Base-by-base conservation (phyloP, 2,113 vertebrate species). In the Oreochromis spilurus region DNA sequence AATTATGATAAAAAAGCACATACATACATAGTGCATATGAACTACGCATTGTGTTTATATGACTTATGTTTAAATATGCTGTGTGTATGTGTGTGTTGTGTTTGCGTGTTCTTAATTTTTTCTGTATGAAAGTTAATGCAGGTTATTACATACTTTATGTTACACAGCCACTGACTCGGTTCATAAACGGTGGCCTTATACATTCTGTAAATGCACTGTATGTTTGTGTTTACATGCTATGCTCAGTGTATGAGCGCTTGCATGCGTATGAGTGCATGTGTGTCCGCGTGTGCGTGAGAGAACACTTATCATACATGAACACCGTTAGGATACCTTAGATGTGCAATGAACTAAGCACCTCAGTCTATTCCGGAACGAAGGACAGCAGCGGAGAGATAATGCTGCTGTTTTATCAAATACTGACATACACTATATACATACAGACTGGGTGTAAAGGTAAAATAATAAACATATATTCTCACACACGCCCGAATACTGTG, bases 351-450 rank as follows among this genome's bases (percentile, higher is more conserved):
- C 19, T 26, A 55, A 65, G 87, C 79, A 90, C 86, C 85, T 86
- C 88, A 70, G 84, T 87, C 84, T 81, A 70, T 45, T 81, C 67
- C 72, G 85, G 80, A 92, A 67, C 34, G 31, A 75, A 52, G 17
- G 72, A 84, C 65, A 77, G 54, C 79, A 31, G 83, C 82, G 55
- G 62, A 88, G 83, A 72, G 55, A 78, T 38, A 88, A 81, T 11
- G 14, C 89, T 85, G 86, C 88, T 53, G 29, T 75, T 86, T 84
- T 81, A 84, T 89, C 90, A 87, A 91, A 86, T 91, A 88, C 89
- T 87, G 88, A 90, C 88, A 83, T 83, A 92, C 62, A 38, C 85
- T 94, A 95, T 92, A 91, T 94, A 95, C 93, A 94, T 89, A 95
- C 90, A 91, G 87, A 91, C 93, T 85, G 88, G 86, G 81, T 78